These are phyloP conservation scores for Oryzias sinensis DNA, from an alignment of 2,797 vertebrate species.

Conservation along the genomic window DNA sequence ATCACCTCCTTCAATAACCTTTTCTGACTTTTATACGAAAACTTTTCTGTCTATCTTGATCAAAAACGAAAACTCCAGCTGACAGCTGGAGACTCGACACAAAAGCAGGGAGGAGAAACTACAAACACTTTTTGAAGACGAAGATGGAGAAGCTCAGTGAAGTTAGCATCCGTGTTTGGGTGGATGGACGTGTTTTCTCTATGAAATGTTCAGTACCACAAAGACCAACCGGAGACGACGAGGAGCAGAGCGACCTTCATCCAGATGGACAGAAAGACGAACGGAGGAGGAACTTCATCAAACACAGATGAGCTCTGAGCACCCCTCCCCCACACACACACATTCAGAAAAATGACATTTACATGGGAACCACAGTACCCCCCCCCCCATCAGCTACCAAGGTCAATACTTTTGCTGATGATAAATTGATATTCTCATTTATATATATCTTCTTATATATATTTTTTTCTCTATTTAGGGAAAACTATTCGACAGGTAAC, in stretches of 20 bases:
- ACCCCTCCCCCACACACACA: slow-evolving; percentile 13
- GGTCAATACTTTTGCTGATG: slow-evolving; percentile 78
- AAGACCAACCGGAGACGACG: neutral
- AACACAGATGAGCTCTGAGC: neutral
- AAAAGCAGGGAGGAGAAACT: too few species aligned
- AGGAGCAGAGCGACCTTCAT: neutral
- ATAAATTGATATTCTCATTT: slow-evolving; percentile 52
- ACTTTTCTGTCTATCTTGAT: slow-evolving; percentile 5
- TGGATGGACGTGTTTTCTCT: neutral
- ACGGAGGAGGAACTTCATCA: neutral
- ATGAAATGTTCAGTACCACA: neutral
- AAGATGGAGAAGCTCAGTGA: too few species aligned
- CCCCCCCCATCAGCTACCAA: slow-evolving; percentile 89
- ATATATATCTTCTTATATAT: slow-evolving; percentile 61
- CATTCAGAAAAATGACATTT: slow-evolving; percentile 80
- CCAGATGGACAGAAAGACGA: slow-evolving; percentile 9
- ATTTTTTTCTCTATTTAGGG: slow-evolving; percentile 85
- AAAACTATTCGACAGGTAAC: slow-evolving; percentile 89
- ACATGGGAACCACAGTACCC: slow-evolving; percentile 84
- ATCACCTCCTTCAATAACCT: neutral
- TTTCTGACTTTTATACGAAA: neutral
- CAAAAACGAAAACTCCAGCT: neutral
- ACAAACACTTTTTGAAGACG: too few species aligned
- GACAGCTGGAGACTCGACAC: too few species aligned
- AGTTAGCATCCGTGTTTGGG: too few species aligned